Evolutionary conservation across 2,797 vertebrate species (phyloP), one percentile per base, ranked within the genome.

Genomic region (Sylvia borin): DNA sequence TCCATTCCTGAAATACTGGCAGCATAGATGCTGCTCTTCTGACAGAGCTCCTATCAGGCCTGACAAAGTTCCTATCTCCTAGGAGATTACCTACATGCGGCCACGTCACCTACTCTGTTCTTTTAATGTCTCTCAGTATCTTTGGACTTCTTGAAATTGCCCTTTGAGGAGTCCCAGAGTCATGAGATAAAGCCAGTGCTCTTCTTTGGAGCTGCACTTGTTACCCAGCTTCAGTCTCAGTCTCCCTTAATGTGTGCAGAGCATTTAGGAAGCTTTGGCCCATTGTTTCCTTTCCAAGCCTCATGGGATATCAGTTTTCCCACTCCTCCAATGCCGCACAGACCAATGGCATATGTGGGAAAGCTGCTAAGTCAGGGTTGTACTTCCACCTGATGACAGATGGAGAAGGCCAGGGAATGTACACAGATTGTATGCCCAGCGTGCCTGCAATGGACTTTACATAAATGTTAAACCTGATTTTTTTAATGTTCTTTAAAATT

Each of bases 61-160:
- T 84, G 45, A 36, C 53, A 86, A 38, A 75, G 38, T 16, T 85
- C 16, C 24, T 81, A 0, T 84, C 79, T 87, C 58, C 66, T 75
- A 60, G 51, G 25, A 90, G 70, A 62, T 88, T 80, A 32, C n/a
- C 10, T 16, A 32, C 1, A 1, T 65, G n/a, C 4, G 9, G 5
- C 24, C 38, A 71, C 17, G 67, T 77, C 32, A 61, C 16, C 24
- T 31, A 6, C 13, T 76, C 40, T 60, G 26, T 32, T 70, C 20
- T 21, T 94, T 90, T 75, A 16, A 21, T 48, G 21, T 48, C 40
- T 84, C 45, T 67, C 25, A 34, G 4, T 82, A 64, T 87, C 58
- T 78, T 68, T 62, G 36, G 17, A 26, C 54, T 86, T 86, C 79
- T 81, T 87, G 71, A 87, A 91, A 54, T 55, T 76, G 29, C 36